A percentile compares a stretch with the other conserved stretches of the same genome.
Evolutionary conservation across 2,888 invertebrate genomes (phyloP).

Genomic region (Ceramica pisi): DNA sequence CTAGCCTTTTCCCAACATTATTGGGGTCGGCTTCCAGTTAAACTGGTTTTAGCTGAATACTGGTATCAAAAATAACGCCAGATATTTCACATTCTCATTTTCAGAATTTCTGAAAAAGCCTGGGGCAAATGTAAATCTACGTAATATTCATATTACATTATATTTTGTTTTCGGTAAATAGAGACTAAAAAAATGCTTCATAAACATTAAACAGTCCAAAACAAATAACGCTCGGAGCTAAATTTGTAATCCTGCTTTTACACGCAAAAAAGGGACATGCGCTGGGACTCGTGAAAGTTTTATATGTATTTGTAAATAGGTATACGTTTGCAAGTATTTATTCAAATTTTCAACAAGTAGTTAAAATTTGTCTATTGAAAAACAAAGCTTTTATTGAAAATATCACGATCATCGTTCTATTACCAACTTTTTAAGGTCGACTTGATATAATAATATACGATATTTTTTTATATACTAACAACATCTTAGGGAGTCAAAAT

Average conservation of each 20-base stretch:
- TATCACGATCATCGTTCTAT: too few species aligned
- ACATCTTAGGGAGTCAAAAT: too few species aligned
- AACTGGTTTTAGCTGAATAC: too few species aligned
- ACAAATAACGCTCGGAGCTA: conserved; percentile 46
- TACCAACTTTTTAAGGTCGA: too few species aligned
- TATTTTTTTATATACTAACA: too few species aligned
- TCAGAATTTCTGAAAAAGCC: neutral
- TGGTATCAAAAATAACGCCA: neutral
- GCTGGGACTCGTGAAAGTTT: conserved; percentile 11
- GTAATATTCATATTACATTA: conserved; percentile 23
- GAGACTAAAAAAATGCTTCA: conserved; percentile 37
- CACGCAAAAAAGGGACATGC: conserved; percentile 34
- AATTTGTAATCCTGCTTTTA: conserved; percentile 51
- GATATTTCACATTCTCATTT: neutral
- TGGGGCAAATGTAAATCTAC: neutral
- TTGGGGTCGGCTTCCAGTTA: too few species aligned
- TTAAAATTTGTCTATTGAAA: too few species aligned
- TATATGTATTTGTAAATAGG: conserved; percentile 8
- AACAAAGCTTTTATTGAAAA: too few species aligned
- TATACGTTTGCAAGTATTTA: neutral
- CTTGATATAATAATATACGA: too few species aligned
- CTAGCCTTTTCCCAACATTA: too few species aligned
- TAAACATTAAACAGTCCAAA: conserved; percentile 52
- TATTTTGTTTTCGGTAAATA: conserved; percentile 47
- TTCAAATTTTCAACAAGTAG: too few species aligned